A percentile compares a stretch with the other conserved stretches of the same genome.
Evolutionary conservation across 2,797 vertebrate species (phyloP).

Genomic region (Syngnathus rostellatus): DNA sequence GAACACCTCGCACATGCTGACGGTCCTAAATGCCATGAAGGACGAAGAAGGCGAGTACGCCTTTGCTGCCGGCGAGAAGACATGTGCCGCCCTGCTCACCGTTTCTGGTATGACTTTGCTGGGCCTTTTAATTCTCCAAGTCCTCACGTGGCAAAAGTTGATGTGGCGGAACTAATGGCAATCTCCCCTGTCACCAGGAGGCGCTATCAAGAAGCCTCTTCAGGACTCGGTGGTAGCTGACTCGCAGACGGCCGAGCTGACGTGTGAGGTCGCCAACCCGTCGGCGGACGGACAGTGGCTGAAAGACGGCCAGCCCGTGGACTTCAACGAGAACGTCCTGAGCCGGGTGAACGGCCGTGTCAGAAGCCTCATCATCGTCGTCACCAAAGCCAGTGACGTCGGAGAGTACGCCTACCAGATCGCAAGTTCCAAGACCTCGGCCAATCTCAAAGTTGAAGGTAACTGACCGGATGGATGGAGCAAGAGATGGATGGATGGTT

Average conservation of each 20-base stretch:
- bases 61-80: conserved; percentile 92
- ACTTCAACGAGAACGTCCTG: conserved; percentile 72
- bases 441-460: conserved; percentile 90
- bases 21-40: conserved; percentile 88
- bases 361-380: conserved; percentile 78
- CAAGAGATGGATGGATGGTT: too few species aligned
- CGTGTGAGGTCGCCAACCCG: conserved; percentile 92
- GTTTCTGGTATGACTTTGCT: conserved; percentile 76
- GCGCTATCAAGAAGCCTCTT: conserved; percentile 90
- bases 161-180: neutral
- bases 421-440: conserved; percentile 90
- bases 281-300: conserved; percentile 84
- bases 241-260: conserved; percentile 83
- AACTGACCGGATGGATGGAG: conserved; percentile 19
- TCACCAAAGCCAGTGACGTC: conserved; percentile 79
- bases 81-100: conserved; percentile 79
- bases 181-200: conserved; percentile 65
- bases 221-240: conserved; percentile 85
- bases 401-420: conserved; percentile 94
- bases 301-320: conserved; percentile 75
- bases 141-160: neutral
- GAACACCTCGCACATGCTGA: conserved; percentile 81
- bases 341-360: conserved; percentile 73
- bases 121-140: neutral
- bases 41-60: conserved; percentile 92